Base-by-base conservation (phyloP, 2,797 vertebrate genomes). In the Lacerta viridis region DNA sequence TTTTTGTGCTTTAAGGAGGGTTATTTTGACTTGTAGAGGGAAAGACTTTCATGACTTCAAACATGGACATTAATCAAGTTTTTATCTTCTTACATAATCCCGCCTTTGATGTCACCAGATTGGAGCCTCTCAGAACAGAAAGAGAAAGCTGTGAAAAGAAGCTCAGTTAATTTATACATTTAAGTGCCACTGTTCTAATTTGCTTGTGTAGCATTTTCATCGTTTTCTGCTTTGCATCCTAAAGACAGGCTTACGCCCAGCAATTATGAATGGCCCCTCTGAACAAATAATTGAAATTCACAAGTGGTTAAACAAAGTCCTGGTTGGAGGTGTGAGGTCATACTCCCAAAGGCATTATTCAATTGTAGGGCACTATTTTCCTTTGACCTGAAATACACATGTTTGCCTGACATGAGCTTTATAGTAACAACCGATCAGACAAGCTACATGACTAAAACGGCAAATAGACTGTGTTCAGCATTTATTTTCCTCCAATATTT, bases 241-340 rank as follows among this genome's bases (percentile, higher is more conserved):
- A 99, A 99, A 98, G 97, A 97, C 96, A 96, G 97, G 96, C 97
- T 97, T 97, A 97, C 89, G 94, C 89, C 94, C 97, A 96, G 96
- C 97, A 97, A 97, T 97, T 97, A 97, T 96, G 96, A 97, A 97
- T 94, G 95, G 96, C 91, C 95, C 94, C 94, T 97, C 98, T 98
- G 97, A 98, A 97, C 98, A 98, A 98, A 98, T 98, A 98, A 98
- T 97, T 98, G 97, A 98, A 97, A 98, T 98, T 97, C 97, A 97
- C 97, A 97, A 97, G 96, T 96, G 96, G 91, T 93, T 94, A 95
- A 95, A 95, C 95, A 95, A 90, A 90, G 92, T 93, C 92, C 96
- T 93, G 87, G 90, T 69, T 96, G 97, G 95, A 97, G 97, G 97
- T 97, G 97, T 82, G 91, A 97, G 96, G 95, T 97, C 96, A 93